A percentile compares a stretch with the other conserved stretches of the same genome.
phyloP scores from a whole-genome alignment of 2,888 invertebrate species.

The Ptychoptera contaminata region DNA sequence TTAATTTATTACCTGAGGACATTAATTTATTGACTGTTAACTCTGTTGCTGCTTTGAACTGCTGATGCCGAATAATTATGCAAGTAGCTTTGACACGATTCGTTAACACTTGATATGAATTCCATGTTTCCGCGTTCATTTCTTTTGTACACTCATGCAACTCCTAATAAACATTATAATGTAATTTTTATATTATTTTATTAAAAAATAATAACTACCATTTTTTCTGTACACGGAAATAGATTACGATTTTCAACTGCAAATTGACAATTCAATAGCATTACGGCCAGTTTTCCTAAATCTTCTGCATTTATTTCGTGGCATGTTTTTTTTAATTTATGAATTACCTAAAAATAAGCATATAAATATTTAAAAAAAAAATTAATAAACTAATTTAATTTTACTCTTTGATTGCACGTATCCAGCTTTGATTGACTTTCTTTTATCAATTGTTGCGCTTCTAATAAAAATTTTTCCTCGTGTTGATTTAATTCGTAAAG shows the following conservation, averaged over 20 bases:
- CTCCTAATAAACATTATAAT: too few relatives aligned
- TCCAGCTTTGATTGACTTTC: conserved; percentile 3
- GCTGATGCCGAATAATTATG: too few relatives aligned
- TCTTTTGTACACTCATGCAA: too few relatives aligned
- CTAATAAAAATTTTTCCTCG: conserved; percentile 4
- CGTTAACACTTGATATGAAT: too few relatives aligned
- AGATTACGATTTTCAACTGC: conserved; percentile 40
- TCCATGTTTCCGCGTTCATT: too few relatives aligned
- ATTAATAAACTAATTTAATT: neutral
- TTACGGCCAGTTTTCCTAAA: conserved; percentile 46
- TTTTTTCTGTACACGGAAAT: conserved; percentile 41
- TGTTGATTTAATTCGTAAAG: neutral
- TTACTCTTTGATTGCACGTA: conserved; percentile 7
- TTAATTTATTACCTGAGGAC: too few relatives aligned
- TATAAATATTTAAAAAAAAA: too few relatives aligned
- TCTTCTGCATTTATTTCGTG: conserved; percentile 29
- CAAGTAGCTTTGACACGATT: too few relatives aligned
- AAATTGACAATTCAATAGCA: conserved; percentile 49
- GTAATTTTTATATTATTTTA: too few relatives aligned
- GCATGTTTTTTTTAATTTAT: conserved; percentile 3
- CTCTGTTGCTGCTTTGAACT: too few relatives aligned
- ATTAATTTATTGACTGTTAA: too few relatives aligned
- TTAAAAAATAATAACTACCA: conserved; percentile 30
- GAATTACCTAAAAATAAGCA: too few relatives aligned
- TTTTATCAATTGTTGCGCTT: conserved; percentile 1